Evolutionary conservation across 2,797 vertebrate genomes (phyloP).

Genomic region (Myripristis jacobus): DNA sequence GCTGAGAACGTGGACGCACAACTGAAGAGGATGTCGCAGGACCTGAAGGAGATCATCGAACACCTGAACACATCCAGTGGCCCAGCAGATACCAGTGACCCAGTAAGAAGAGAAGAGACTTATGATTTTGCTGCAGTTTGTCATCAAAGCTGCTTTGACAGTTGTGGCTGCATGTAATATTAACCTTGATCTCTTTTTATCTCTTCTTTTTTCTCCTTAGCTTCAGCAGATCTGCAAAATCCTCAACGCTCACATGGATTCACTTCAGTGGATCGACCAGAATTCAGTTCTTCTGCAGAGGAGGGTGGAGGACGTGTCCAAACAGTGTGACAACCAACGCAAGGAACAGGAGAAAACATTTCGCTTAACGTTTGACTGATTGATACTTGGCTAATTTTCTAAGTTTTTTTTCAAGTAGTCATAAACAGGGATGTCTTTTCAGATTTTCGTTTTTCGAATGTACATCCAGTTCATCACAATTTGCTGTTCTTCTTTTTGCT

Average conservation of each 20-base stretch:
- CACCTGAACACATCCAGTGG: conserved; percentile 89
- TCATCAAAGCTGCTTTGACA: background rate
- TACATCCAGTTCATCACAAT: background rate
- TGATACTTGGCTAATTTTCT: background rate
- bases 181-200: background rate
- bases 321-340: conserved; percentile 90
- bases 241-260: conserved; percentile 93
- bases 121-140: no score
- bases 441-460: conserved; percentile 1
- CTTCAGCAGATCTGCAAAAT: conserved; percentile 95
- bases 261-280: conserved; percentile 93
- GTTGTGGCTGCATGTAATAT: conserved; percentile 6
- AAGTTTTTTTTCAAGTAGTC: conserved; percentile 5
- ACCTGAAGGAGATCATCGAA: conserved; percentile 93
- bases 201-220: conserved; percentile 76
- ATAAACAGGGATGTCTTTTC: background rate
- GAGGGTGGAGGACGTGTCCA: conserved; percentile 94
- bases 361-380: conserved; percentile 89
- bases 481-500: conserved; percentile 5
- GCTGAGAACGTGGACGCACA: conserved; percentile 93
- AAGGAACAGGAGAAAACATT: conserved; percentile 96
- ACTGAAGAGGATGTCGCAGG: conserved; percentile 93
- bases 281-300: conserved; percentile 94
- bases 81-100: conserved; percentile 87
- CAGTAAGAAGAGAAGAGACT: conserved; percentile 71